Percentiles rank a stretch among this genome's conserved stretches.
phyloP scores from a whole-genome alignment of 2,888 invertebrate species.

The Nephrotoma flavescens region DNA sequence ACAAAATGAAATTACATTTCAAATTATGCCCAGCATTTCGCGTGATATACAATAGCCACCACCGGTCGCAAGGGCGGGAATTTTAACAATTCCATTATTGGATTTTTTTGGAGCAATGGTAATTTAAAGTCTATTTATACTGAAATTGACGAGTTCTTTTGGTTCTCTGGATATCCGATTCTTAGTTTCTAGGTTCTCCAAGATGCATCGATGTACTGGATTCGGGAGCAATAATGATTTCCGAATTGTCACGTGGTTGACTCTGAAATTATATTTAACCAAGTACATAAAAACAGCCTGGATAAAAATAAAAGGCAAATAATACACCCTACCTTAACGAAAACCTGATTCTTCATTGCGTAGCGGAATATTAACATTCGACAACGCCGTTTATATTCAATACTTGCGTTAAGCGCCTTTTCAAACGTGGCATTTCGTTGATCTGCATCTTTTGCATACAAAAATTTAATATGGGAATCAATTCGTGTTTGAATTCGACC shows the following conservation, averaged over 20 bases:
- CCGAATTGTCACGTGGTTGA: constrained; percentile 34
- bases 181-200: constrained; percentile 16
- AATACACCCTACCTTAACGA: constrained; percentile 61
- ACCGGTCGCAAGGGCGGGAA: not conserved
- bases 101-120: not conserved
- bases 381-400: constrained; percentile 81
- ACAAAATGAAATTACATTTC: not conserved
- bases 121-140: not conserved
- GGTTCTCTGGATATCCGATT: not conserved
- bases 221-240: constrained; percentile 46
- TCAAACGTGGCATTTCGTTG: constrained; percentile 92
- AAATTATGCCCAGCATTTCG: not conserved
- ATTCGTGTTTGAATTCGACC: constrained; percentile 94
- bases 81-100: not conserved
- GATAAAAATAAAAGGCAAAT: not conserved
- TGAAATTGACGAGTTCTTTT: not conserved
- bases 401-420: constrained; percentile 76
- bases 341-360: constrained; percentile 88
- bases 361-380: constrained; percentile 83
- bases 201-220: constrained; percentile 27
- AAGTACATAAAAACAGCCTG: not conserved
- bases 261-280: constrained; percentile 16
- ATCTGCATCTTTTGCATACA: constrained; percentile 93
- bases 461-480: constrained; percentile 94
- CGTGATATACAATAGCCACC: not conserved